Conservation (phyloP, 2,113 vertebrate genomes). For the Prinia subflava region DNA sequence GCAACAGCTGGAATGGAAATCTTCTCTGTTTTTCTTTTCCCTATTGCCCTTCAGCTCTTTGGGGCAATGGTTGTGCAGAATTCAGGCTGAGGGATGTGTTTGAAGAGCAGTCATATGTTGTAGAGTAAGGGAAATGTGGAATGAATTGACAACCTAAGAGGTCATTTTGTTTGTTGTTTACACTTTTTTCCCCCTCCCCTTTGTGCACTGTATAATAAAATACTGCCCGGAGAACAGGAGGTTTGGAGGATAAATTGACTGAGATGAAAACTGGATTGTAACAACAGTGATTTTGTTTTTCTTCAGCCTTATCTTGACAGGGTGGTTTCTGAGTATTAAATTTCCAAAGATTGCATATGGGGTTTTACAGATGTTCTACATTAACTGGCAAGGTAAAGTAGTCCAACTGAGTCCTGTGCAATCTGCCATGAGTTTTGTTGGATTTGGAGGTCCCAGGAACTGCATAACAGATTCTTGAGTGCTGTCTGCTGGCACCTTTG, state of each 20-base stretch:
- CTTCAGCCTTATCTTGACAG: background rate
- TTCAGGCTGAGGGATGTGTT: background rate
- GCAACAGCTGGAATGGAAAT: background rate
- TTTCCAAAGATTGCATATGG: background rate
- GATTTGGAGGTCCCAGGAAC: background rate
- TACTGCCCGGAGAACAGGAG: background rate
- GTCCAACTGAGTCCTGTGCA: background rate
- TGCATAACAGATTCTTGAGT: accelerated
- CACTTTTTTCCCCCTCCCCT: background rate
- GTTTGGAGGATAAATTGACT: background rate
- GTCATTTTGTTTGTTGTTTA: background rate
- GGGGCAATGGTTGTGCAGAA: background rate
- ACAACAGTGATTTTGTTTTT: background rate
- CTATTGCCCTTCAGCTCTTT: background rate
- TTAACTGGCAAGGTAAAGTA: background rate
- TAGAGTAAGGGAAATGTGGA: background rate
- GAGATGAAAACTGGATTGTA: background rate
- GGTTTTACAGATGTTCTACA: background rate
- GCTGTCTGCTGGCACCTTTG: background rate
- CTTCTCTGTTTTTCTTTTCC: background rate
- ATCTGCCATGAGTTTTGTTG: background rate
- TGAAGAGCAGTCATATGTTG: background rate
- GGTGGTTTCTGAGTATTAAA: background rate
- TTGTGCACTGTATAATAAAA: background rate
- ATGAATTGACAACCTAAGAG: background rate